Base-by-base conservation (phyloP, 1,140 invertebrate species). In the Bombus difficillimus region DNA sequence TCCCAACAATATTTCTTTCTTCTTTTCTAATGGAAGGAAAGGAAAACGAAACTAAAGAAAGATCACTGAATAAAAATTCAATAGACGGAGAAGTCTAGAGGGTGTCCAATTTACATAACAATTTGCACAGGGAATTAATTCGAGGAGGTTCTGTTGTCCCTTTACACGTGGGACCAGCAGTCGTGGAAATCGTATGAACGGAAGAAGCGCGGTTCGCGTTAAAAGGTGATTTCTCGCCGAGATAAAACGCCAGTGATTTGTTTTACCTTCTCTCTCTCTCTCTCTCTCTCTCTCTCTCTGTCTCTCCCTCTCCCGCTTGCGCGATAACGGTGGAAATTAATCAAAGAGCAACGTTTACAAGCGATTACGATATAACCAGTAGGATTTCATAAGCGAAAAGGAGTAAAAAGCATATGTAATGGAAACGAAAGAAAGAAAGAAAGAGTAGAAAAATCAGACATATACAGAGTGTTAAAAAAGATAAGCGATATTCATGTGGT, bases 171-270 rank as follows among this genome's bases (percentile, higher is more conserved):
- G 13, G 34, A 37, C 43, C 32, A 47, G 22, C 62, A n/a, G 37
- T 12, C 15, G 41, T 12, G 25, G 8, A 32, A 53, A 22, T 18
- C 47, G 47, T 53, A 53, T 22, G 47, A 69, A 68, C 47, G 77
- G 32, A 39, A 25, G 43, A 37, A 37, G 78, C 39, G n/a, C 22
- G n/a, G 69, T 22, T 15, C 53, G 28, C 53, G 37, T 81, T 62
- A 81, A 73, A 81, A 71, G 47, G 69, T 34, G 80, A 81, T 81
- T 81, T 73, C n/a, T 43, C 47, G 69, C 5, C 37, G n/a, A 59
- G 68, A 59, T 72, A 59, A 81, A 81, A 39, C 79, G 5, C 4
- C 28, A 72, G 37, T 57, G 69, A 81, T 81, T 73, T 59, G 53
- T 81, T 59, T 57, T 22, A 41, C 43, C 32, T 10, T 39, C 66